Evolutionary conservation across 2,113 vertebrate genomes (phyloP).

Genomic region (Psophia crepitans): DNA sequence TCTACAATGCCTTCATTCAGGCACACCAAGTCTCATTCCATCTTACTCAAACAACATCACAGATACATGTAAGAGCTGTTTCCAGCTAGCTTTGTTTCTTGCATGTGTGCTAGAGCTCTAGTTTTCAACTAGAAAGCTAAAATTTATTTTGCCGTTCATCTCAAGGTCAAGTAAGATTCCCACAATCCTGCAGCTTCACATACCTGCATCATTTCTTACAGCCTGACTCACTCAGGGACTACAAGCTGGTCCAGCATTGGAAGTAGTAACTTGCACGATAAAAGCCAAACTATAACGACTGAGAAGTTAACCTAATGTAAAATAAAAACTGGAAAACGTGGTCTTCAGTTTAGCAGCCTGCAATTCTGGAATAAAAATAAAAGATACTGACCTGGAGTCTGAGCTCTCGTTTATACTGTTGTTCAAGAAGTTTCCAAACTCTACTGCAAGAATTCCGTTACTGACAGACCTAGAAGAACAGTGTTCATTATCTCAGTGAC

Average conservation of each 20-base stretch:
- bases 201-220: background rate
- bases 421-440: slow-evolving; percentile 82
- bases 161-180: background rate
- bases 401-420: slow-evolving; percentile 76
- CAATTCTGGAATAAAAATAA: background rate
- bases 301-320: background rate
- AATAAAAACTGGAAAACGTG: background rate
- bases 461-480: slow-evolving; percentile 74
- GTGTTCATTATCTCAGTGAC: background rate
- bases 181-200: background rate
- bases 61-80: background rate
- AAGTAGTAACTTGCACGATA: background rate
- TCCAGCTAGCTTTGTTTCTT: background rate
- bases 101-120: background rate
- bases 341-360: background rate
- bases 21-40: background rate
- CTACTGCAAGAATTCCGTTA: slow-evolving; percentile 81
- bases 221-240: background rate
- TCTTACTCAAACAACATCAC: background rate
- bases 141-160: background rate
- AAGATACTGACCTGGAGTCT: slow-evolving; percentile 76
- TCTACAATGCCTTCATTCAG: background rate
- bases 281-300: background rate
- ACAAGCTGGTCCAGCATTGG: background rate
- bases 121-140: background rate